Evolutionary conservation across 2,888 invertebrate species (phyloP).

Genomic region (Dynastes maya): DNA sequence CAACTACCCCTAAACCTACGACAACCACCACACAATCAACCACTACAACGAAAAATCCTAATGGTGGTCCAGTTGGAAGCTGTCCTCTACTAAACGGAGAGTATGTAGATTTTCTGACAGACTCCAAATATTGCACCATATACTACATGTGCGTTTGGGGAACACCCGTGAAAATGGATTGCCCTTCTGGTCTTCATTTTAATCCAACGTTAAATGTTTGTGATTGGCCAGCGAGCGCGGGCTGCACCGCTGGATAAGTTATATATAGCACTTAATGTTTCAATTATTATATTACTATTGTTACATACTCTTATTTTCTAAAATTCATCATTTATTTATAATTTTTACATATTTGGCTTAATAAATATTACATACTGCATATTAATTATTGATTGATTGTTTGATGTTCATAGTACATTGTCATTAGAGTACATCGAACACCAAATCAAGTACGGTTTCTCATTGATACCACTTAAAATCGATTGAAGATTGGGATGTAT

Average conservation of each 20-base stretch:
- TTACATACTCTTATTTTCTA: too few relatives aligned
- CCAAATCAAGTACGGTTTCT: too few relatives aligned
- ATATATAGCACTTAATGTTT: too few relatives aligned
- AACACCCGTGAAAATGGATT: constrained; percentile 43
- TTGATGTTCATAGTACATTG: too few relatives aligned
- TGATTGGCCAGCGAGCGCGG: constrained; percentile 50
- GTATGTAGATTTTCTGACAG: constrained; percentile 39
- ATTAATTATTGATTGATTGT: too few relatives aligned
- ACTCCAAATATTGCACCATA: constrained; percentile 50
- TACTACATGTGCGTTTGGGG: constrained; percentile 52
- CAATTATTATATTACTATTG: too few relatives aligned
- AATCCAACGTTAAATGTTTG: constrained; percentile 47
- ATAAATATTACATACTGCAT: too few relatives aligned
- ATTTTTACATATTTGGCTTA: too few relatives aligned
- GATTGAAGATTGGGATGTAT: too few relatives aligned
- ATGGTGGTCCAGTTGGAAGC: constrained; percentile 36
- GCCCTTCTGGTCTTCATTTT: constrained; percentile 49
- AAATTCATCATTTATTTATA: too few relatives aligned
- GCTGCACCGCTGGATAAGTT: constrained; percentile 41
- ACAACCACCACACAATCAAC: constrained; percentile 11
- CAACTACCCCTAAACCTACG: neutral
- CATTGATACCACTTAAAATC: too few relatives aligned
- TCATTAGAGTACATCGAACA: too few relatives aligned
- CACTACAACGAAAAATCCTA: constrained; percentile 8
- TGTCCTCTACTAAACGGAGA: constrained; percentile 48